Conservation (phyloP, 2,797 vertebrate genomes). For the Lithobates sylvaticus region DNA sequence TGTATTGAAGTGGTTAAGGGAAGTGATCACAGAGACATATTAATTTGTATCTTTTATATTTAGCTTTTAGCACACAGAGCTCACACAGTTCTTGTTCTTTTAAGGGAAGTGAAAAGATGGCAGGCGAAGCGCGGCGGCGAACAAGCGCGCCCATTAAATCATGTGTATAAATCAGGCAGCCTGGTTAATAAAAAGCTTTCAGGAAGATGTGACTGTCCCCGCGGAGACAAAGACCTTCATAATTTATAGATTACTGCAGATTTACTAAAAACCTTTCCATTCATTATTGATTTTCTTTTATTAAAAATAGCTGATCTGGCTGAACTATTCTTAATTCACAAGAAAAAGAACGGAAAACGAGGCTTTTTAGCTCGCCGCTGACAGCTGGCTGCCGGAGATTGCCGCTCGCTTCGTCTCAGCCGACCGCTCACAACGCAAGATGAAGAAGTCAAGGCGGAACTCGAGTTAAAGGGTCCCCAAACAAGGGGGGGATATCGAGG, state of each 20-base stretch:
- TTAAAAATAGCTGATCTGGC: constrained; percentile 50
- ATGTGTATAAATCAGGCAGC: constrained; percentile 2
- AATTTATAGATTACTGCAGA: constrained; percentile 37
- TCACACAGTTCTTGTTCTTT: too few relatives aligned
- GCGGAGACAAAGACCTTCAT: constrained; percentile 29
- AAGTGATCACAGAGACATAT: too few relatives aligned
- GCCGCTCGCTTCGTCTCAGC: background rate
- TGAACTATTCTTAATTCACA: constrained; percentile 44
- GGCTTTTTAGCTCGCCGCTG: constrained; percentile 6
- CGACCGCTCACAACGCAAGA: too few relatives aligned
- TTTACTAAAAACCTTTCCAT: constrained; percentile 53
- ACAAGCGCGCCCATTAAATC: constrained; percentile 9
- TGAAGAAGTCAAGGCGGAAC: too few relatives aligned
- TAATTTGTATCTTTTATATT: too few relatives aligned
- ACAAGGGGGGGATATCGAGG: too few relatives aligned
- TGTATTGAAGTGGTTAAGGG: too few relatives aligned
- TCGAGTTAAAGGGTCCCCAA: too few relatives aligned
- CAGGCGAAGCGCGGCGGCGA: too few relatives aligned
- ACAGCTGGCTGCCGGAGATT: background rate
- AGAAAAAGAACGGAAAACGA: constrained; percentile 26
- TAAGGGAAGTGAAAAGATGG: too few relatives aligned
- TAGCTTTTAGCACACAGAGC: too few relatives aligned
- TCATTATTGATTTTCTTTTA: constrained; percentile 54
- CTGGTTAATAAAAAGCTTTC: constrained; percentile 41
- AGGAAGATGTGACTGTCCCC: constrained; percentile 17